These are phyloP conservation scores for Leucosticte australis DNA, from an alignment of 2,113 vertebrate genomes.

Conservation along the genomic window DNA sequence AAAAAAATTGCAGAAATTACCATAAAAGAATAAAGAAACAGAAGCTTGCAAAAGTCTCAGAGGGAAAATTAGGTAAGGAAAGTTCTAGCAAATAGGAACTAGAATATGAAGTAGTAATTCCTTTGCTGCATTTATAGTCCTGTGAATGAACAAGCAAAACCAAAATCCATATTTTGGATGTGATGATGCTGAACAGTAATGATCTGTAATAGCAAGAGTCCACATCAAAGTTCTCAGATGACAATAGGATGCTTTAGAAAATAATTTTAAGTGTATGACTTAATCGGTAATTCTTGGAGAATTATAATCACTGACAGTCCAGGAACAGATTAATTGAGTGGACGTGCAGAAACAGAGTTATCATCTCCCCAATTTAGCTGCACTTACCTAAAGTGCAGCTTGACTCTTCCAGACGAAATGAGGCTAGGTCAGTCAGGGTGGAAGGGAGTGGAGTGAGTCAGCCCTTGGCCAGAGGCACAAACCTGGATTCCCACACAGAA, in stretches of 20 bases:
- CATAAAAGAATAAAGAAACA: neutral
- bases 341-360: neutral
- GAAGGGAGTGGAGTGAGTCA: neutral
- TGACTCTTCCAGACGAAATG: neutral
- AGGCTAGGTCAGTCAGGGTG: neutral
- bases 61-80: neutral
- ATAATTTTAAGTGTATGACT: slow-evolving; percentile 45
- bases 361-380: slow-evolving; percentile 17
- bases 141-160: neutral
- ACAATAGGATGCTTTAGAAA: slow-evolving; percentile 7
- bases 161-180: neutral
- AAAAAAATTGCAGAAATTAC: neutral
- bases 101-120: neutral
- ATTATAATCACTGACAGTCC: slow-evolving; percentile 25
- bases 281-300: slow-evolving; percentile 20
- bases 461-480: neutral
- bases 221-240: neutral
- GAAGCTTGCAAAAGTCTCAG: neutral
- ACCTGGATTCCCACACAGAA: neutral
- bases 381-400: slow-evolving; percentile 7
- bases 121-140: neutral
- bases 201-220: neutral
- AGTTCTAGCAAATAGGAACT: neutral
- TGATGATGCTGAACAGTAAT: neutral
- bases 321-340: slow-evolving; percentile 32